Percentiles rank a stretch among this genome's conserved stretches.
These are phyloP conservation scores for Cryptoleucopteryx plumbea DNA, from an alignment of 2,113 vertebrate genomes.

Conservation along the genomic window DNA sequence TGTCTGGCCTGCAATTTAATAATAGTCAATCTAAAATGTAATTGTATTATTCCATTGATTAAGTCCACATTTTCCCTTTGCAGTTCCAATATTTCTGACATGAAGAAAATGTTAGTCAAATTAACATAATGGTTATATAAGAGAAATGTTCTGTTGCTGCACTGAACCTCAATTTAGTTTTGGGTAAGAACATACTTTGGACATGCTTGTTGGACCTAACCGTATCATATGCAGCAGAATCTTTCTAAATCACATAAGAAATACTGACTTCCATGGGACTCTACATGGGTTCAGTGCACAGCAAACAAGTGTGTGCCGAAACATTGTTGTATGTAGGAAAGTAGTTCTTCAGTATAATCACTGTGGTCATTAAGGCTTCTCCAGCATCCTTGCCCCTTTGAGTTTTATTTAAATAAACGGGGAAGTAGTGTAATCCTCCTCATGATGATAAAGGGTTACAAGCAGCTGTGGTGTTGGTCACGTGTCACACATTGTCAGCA, in stretches of 20 bases:
- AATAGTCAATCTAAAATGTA: background rate
- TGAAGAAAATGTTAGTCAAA: background rate
- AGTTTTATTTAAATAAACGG: background rate
- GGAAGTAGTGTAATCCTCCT: background rate
- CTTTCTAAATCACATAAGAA: background rate
- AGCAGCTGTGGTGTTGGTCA: constrained; percentile 1
- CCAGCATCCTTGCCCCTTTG: background rate
- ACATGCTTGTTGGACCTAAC: background rate
- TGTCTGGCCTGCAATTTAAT: background rate
- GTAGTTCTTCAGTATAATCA: background rate
- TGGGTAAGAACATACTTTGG: background rate
- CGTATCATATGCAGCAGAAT: background rate
- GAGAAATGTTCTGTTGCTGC: background rate
- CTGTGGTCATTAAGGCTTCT: background rate
- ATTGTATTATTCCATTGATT: background rate
- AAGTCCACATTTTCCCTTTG: background rate
- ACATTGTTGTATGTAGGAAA: background rate
- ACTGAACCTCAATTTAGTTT: background rate
- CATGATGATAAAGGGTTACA: constrained; percentile 21
- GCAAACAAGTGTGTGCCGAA: background rate
- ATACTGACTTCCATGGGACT: background rate
- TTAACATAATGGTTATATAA: background rate
- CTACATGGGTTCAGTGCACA: background rate
- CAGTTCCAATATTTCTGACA: background rate
- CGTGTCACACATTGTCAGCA: background rate